Evolutionary conservation across 2,797 vertebrate genomes (phyloP), one percentile per base, ranked within the genome.

Genomic region (Triplophysa bombifrons): DNA sequence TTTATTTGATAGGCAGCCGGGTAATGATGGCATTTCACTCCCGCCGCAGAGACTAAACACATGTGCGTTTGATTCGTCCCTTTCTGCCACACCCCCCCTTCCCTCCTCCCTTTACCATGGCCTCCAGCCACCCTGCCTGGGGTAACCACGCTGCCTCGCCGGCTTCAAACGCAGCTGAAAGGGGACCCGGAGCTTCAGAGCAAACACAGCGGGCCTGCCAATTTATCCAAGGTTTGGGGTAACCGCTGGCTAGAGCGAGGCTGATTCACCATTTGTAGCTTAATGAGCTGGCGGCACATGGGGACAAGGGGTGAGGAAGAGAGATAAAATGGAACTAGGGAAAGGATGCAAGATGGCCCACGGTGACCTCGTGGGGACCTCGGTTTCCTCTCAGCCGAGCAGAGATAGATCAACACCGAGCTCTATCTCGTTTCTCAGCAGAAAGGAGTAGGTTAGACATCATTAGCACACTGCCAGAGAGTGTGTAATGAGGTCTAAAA

Each of bases 1-100:
- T 98, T 99, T 98, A 99, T 98, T 97, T 98, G 97, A 99, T 97
- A 98, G 97, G 96, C 97, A 99, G 96, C 95, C 93, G 96, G 95
- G 95, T 98, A 99, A 99, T 97, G 97, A 98, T 97, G 96, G 96
- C 96, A 96, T 98, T 97, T 97, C 93, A 94, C 95, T 96, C 95
- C 94, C 93, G 93, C 93, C 89, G 90, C 94, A 95, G 96, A 96
- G 96, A 97, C 95, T 96, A 95, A 98, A 96, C 93, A 95, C 94
- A 75, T 69, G 69, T 84, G 83, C 80, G 83, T 95, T 94, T 93
- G 92, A 93, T 93, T 91, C 93, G 94, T 95, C 95, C 91, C 91
- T 91, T 93, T 94, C 93, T 95, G 95, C 95, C 95, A 88, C 95
- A 94, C 95, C 92, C 93, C 88, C 86, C 90, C 44, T 46, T 46